Evolutionary conservation across 1,140 invertebrate genomes (phyloP).

Genomic region (Drosophila biarmipes): DNA sequence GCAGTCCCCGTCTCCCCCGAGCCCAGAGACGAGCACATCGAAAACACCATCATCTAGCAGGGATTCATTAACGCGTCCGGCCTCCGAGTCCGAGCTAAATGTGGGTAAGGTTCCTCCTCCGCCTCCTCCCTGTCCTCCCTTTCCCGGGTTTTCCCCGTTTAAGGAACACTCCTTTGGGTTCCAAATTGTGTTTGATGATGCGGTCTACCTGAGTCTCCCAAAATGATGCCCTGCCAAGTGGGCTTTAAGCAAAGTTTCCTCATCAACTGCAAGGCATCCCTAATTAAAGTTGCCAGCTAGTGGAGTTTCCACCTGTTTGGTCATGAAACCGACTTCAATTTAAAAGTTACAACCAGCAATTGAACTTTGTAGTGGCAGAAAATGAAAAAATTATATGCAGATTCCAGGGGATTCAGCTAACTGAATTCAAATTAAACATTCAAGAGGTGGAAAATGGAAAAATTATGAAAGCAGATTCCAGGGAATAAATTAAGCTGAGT

Average conservation of each 20-base stretch:
- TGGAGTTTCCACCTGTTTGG: conserved; percentile 13
- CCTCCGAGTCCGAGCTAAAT: conserved; percentile 71
- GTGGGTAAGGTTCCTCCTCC: conserved; percentile 62
- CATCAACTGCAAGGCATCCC: conserved; percentile 1
- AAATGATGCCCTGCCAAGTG: conserved; percentile 5
- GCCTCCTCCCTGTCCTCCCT: not conserved
- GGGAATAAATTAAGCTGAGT: not conserved
- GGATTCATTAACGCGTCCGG: conserved; percentile 79
- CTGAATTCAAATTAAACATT: not conserved
- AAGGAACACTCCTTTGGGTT: conserved; percentile 7
- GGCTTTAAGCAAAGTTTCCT: conserved; percentile 17
- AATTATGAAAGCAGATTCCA: not conserved
- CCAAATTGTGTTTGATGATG: conserved; percentile 45
- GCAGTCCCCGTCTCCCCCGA: conserved; percentile 27
- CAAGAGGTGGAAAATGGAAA: not conserved
- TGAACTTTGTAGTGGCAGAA: not conserved
- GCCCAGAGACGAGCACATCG: conserved; percentile 10
- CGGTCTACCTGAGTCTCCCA: conserved; percentile 21
- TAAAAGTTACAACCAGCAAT: conserved; percentile 11
- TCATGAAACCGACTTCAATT: not conserved
- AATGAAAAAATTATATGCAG: not conserved
- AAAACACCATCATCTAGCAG: conserved; percentile 38
- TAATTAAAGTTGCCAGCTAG: conserved; percentile 1
- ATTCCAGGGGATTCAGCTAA: not conserved
- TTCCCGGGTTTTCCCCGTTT: too few species aligned